Conservation (phyloP, 1,140 invertebrate species). For the Tetranychus urticae region DNA sequence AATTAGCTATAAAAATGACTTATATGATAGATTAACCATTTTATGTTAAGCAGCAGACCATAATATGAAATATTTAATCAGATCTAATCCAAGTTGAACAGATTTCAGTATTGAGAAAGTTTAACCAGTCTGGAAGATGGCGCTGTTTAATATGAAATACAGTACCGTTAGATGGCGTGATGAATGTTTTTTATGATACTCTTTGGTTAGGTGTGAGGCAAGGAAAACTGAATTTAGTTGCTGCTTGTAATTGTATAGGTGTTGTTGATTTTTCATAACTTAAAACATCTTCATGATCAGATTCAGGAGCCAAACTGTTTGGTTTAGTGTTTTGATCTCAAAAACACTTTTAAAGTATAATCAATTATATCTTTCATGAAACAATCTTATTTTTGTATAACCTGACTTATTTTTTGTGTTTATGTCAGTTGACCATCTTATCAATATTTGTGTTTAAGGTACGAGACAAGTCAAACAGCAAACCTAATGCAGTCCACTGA, state of each 20-base stretch:
- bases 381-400: background rate
- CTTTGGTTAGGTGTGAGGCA: background rate
- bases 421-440: background rate
- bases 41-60: no score
- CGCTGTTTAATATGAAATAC: background rate
- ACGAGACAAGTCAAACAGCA: background rate
- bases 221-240: no score
- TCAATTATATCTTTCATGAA: background rate
- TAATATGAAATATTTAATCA: no score
- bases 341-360: background rate
- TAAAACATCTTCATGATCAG: background rate
- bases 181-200: background rate
- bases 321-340: background rate
- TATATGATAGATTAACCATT: no score
- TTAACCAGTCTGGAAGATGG: background rate
- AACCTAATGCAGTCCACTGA: background rate
- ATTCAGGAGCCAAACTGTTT: background rate
- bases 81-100: no score
- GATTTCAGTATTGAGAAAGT: background rate
- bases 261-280: background rate
- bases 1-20: no score
- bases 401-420: no score
- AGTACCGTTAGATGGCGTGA: background rate
- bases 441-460: background rate
- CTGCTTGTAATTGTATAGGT: no score